Conservation (phyloP, 2,888 invertebrate species). For the Hypolimnas misippus region DNA sequence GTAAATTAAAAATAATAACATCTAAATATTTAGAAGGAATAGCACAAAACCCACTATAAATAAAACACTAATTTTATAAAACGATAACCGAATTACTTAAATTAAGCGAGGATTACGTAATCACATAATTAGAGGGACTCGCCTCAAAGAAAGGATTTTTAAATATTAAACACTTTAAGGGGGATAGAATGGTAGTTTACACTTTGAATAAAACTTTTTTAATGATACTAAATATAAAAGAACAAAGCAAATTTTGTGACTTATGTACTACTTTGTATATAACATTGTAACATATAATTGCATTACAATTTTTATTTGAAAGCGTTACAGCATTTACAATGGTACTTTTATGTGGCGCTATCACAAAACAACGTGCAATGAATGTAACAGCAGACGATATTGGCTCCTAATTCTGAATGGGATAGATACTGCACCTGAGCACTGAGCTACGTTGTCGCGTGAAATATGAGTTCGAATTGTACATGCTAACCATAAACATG, state of each 20-base stretch:
- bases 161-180: too few species aligned
- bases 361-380: slow-evolving; percentile 53
- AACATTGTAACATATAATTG: slow-evolving; percentile 30
- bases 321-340: slow-evolving; percentile 37
- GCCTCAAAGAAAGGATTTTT: too few species aligned
- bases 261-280: too few species aligned
- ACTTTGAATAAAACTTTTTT: too few species aligned
- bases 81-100: too few species aligned
- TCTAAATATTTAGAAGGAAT: too few species aligned
- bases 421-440: slow-evolving; percentile 70
- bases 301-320: slow-evolving; percentile 30
- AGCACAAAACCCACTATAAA: background rate
- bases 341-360: slow-evolving; percentile 30
- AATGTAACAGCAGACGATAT: slow-evolving; percentile 55
- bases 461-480: slow-evolving; percentile 57
- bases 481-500: slow-evolving; percentile 50
- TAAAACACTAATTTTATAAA: background rate
- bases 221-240: too few species aligned
- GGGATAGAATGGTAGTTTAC: too few species aligned
- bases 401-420: slow-evolving; percentile 73
- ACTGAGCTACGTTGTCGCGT: slow-evolving; percentile 52
- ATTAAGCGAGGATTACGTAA: too few species aligned
- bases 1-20: too few species aligned
- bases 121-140: too few species aligned
- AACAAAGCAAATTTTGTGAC: too few species aligned